Evolutionary conservation across 2,888 invertebrate species (phyloP), one percentile per base, ranked within the genome.

Genomic region (Dione vanillae): DNA sequence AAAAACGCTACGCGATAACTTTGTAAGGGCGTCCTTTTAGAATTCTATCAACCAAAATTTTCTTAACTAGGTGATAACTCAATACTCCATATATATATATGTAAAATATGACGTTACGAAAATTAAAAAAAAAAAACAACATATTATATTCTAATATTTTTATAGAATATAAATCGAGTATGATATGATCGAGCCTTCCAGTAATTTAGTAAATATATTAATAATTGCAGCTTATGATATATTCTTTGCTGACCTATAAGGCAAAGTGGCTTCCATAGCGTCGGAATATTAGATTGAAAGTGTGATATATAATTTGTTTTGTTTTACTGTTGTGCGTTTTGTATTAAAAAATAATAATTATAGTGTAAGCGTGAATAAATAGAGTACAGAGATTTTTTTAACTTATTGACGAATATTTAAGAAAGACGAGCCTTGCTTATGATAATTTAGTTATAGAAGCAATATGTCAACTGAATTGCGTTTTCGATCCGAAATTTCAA

Each of bases 361-460:
- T 91, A 91, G 87, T 69, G 27, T 92, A 91, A 91, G 91, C 80
- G 81, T 86, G n/a, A 85, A 82, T 64, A 61, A 45, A 52, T 91
- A 88, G 87, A 84, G 82, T 83, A 87, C 82, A 85, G 76, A 74
- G 72, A 73, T 74, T 77, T 79, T 87, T 88, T 87, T 90, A 84
- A 92, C 89, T 92, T 91, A 91, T 93, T 92, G 83, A 87, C 82
- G 85, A 86, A 87, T 90, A 89, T 87, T 85, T 89, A 89, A 89
- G 87, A 93, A 91, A 93, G 92, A 92, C 92, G 92, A 91, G 91
- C 92, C 90, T 92, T 92, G 92, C 92, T 93, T 93, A 92, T 84
- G 86, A 84, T 86, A 92, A 90, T 86, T 89, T 91, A 93, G 91
- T 86, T 87, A 81, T 89, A 85, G 89, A 86, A 84, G 87, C 85